Conservation (phyloP, 2,888 invertebrate genomes). For the Hirudinaria manillensis region DNA sequence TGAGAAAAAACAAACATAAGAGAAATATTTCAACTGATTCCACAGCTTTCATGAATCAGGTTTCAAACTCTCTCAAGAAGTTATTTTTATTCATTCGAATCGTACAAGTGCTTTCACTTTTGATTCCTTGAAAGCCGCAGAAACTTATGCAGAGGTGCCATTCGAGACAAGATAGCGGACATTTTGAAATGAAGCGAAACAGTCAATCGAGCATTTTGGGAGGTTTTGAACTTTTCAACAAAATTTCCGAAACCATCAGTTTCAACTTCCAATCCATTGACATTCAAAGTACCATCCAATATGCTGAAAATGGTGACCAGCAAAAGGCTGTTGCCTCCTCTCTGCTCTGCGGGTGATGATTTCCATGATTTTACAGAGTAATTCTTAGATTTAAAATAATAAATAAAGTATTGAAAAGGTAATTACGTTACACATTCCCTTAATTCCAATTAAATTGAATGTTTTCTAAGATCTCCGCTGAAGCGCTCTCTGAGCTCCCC, state of each 20-base stretch:
- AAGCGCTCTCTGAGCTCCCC: not conserved
- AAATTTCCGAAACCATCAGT: not conserved
- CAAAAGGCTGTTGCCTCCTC: not conserved
- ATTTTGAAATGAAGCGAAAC: not conserved
- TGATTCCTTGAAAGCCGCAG: too few species aligned
- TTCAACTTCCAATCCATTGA: slow-evolving; percentile 17
- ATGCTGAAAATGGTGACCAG: not conserved
- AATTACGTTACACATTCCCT: too few species aligned
- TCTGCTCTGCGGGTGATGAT: slow-evolving; percentile 3
- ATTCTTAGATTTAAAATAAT: not conserved
- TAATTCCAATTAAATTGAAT: too few species aligned
- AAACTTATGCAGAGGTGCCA: too few species aligned
- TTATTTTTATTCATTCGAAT: too few species aligned
- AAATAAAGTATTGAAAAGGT: too few species aligned
- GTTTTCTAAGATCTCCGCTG: not conserved
- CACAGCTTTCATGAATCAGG: too few species aligned
- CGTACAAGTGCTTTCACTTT: too few species aligned
- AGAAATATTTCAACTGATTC: too few species aligned
- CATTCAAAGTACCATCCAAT: slow-evolving; percentile 9
- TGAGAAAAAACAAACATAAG: too few species aligned
- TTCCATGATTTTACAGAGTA: not conserved
- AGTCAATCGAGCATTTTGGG: not conserved
- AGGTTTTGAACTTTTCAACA: slow-evolving; percentile 2
- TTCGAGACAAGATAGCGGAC: too few species aligned
- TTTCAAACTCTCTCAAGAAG: too few species aligned